A percentile compares a stretch with the other conserved stretches of the same genome.
phyloP scores from a whole-genome alignment of 2,113 vertebrate species.

The Mobula hypostoma region DNA sequence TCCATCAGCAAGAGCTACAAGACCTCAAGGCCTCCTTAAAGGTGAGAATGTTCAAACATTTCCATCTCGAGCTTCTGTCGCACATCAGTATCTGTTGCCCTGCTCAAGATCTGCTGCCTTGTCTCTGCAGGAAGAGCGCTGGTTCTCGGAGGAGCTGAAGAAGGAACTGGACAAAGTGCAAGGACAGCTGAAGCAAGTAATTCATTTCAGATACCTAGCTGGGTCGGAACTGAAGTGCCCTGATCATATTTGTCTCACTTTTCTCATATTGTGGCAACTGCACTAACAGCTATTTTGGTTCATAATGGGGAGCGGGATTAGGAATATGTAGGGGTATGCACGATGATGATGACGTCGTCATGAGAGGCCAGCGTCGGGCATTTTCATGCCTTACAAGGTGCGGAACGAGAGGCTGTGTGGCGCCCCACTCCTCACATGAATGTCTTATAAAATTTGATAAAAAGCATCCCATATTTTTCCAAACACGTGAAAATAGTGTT shows the following conservation, averaged over 20 bases:
- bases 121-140: conserved; percentile 78
- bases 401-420: no score
- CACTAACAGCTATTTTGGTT: background rate
- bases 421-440: no score
- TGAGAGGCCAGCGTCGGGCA: no score
- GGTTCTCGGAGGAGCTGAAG: conserved; percentile 96
- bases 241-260: background rate
- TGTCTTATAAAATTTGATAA: no score
- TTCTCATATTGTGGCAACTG: background rate
- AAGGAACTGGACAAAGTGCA: conserved; percentile 97
- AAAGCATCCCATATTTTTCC: no score
- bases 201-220: conserved; percentile 69
- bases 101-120: conserved; percentile 43
- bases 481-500: background rate
- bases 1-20: conserved; percentile 87
- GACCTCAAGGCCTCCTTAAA: conserved; percentile 88
- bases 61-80: background rate
- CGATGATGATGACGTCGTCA: no score
- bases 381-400: no score
- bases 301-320: background rate
- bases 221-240: background rate
- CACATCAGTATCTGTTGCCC: conserved; percentile 41
- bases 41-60: conserved; percentile 54
- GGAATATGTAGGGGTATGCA: background rate
- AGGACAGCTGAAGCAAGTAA: conserved; percentile 97